These are phyloP conservation scores for Variabilichromis moorii DNA, from an alignment of 2,113 vertebrate genomes.

Conservation along the genomic window DNA sequence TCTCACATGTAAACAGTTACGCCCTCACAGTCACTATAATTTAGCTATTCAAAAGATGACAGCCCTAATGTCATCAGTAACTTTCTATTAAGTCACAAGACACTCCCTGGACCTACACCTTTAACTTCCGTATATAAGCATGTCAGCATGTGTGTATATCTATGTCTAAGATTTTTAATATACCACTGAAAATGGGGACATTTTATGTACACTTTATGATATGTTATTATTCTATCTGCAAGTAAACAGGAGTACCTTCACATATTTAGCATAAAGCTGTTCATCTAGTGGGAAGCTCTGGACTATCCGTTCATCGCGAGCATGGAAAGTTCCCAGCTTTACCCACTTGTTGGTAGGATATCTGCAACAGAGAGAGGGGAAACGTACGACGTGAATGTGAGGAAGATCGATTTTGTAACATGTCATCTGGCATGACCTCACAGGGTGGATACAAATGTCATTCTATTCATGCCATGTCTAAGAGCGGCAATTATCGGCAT, in stretches of 20 bases:
- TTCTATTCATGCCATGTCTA: background rate
- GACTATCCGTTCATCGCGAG: conserved; percentile 92
- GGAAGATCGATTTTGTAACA: background rate
- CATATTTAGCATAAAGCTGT: conserved; percentile 98
- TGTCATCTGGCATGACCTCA: background rate
- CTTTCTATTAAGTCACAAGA: conserved; percentile 22
- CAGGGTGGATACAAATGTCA: background rate
- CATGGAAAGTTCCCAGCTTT: conserved; percentile 96
- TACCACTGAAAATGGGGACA: background rate
- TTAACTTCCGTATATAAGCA: background rate
- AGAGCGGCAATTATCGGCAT: background rate
- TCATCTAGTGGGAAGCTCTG: conserved; percentile 98
- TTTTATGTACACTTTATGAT: background rate
- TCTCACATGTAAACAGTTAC: background rate
- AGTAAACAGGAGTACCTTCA: conserved; percentile 78
- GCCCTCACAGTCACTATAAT: background rate
- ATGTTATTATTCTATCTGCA: background rate
- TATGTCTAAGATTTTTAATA: background rate
- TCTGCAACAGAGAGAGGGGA: conserved; percentile 57
- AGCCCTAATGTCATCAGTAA: background rate
- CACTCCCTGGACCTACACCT: background rate
- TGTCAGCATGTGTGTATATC: background rate
- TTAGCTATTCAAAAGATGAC: background rate
- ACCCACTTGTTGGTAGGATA: conserved; percentile 99
- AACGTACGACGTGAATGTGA: background rate